Conservation (phyloP, 2,888 invertebrate species). For the Perithous albicinctus region DNA sequence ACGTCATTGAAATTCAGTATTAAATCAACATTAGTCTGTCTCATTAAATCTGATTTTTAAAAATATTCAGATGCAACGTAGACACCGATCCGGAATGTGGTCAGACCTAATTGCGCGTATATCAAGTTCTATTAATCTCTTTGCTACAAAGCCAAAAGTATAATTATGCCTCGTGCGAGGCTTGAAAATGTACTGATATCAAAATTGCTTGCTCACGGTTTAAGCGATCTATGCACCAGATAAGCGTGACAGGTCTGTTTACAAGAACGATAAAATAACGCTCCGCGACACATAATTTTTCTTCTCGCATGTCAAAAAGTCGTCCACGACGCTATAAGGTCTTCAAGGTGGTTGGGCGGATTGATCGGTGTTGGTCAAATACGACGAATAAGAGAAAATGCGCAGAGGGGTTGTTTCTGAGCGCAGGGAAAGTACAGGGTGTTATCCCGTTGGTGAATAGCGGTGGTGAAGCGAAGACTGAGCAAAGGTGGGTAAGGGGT, state of each 20-base stretch:
- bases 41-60: too few relatives aligned
- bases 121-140: not conserved
- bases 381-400: slow-evolving; percentile 10
- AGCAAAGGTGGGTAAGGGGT: slow-evolving; percentile 60
- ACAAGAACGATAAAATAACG: slow-evolving; percentile 64
- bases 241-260: slow-evolving; percentile 47
- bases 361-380: not conserved
- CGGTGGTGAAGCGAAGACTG: not conserved
- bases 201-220: slow-evolving; percentile 37
- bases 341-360: not conserved
- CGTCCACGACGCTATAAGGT: slow-evolving; percentile 6
- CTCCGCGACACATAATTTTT: slow-evolving; percentile 64
- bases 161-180: not conserved
- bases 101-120: too few relatives aligned
- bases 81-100: too few relatives aligned
- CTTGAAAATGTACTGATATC: slow-evolving; percentile 21
- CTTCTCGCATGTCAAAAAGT: slow-evolving; percentile 64
- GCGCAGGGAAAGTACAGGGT: slow-evolving; percentile 4
- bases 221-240: not conserved
- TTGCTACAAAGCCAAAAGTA: not conserved
- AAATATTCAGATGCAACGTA: not conserved
- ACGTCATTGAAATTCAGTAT: too few relatives aligned
- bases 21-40: too few relatives aligned
- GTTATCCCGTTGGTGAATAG: slow-evolving; percentile 9
- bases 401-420: not conserved